A percentile compares a stretch with the other conserved stretches of the same genome.
phyloP scores from a whole-genome alignment of 2,888 invertebrate species.

The Acanthoscelides obtectus region DNA sequence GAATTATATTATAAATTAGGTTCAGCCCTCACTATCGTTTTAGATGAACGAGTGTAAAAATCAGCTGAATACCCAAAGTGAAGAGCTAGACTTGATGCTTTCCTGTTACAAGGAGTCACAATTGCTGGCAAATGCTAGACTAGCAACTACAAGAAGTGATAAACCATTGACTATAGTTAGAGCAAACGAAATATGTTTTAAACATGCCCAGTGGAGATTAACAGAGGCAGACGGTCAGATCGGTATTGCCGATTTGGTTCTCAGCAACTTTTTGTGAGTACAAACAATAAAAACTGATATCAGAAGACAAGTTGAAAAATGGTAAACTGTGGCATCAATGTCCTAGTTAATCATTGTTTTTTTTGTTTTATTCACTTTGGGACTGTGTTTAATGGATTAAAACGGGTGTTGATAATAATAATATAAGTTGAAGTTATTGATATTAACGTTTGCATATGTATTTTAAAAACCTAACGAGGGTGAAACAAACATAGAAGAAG shows the following conservation, averaged over 20 bases:
- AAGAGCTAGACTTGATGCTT: conserved; percentile 93
- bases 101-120: conserved; percentile 85
- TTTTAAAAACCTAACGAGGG: neutral
- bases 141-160: conserved; percentile 62
- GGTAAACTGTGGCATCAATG: neutral
- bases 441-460: neutral
- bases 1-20: no score
- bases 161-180: conserved; percentile 75
- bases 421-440: neutral
- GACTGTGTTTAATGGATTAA: no score
- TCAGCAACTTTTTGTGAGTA: conserved; percentile 87
- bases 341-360: neutral
- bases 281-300: conserved; percentile 78
- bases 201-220: conserved; percentile 95
- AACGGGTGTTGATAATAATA: no score
- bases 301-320: conserved; percentile 38
- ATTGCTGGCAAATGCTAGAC: conserved; percentile 54
- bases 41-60: conserved; percentile 87
- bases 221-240: conserved; percentile 98
- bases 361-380: no score
- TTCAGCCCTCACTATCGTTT: no score
- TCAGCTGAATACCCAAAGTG: conserved; percentile 78
- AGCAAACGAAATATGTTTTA: conserved; percentile 94
- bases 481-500: no score
- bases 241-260: conserved; percentile 91